These are phyloP conservation scores for Xanthia togata DNA, from an alignment of 2,888 invertebrate species.

Conservation along the genomic window DNA sequence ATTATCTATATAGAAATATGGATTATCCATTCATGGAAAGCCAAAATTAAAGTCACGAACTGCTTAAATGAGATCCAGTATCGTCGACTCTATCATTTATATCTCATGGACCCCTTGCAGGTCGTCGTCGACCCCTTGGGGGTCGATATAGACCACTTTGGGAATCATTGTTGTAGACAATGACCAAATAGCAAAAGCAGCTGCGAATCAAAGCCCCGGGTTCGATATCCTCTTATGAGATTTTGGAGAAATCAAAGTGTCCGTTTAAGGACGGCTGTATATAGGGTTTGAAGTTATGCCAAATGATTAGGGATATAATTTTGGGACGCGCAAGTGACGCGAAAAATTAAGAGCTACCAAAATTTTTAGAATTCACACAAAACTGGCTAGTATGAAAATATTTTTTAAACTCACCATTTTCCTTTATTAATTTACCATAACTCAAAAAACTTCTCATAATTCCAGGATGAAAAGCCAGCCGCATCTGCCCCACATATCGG, in stretches of 20 bases:
- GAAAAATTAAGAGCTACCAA: neutral
- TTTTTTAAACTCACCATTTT: neutral
- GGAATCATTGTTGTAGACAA: too few relatives aligned
- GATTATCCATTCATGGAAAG: too few relatives aligned
- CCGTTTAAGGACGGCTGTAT: neutral
- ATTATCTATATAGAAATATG: too few relatives aligned
- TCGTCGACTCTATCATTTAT: too few relatives aligned
- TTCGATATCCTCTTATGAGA: neutral
- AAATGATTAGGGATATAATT: neutral
- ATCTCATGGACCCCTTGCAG: too few relatives aligned
- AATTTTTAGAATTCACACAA: neutral
- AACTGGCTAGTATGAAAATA: neutral
- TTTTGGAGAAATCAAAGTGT: neutral
- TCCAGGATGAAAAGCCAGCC: conserved; percentile 91
- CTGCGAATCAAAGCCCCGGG: neutral
- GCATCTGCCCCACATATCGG: conserved; percentile 91
- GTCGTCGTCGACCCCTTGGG: too few relatives aligned
- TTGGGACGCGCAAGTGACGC: neutral
- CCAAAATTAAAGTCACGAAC: too few relatives aligned
- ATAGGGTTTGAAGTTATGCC: neutral
- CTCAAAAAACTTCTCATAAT: conserved; percentile 72
- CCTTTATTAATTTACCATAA: neutral
- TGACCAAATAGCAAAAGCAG: neutral
- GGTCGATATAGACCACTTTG: too few relatives aligned
- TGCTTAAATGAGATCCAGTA: too few relatives aligned